These are phyloP conservation scores for Alloplasta piceator DNA, from an alignment of 2,888 invertebrate species.

Conservation along the genomic window DNA sequence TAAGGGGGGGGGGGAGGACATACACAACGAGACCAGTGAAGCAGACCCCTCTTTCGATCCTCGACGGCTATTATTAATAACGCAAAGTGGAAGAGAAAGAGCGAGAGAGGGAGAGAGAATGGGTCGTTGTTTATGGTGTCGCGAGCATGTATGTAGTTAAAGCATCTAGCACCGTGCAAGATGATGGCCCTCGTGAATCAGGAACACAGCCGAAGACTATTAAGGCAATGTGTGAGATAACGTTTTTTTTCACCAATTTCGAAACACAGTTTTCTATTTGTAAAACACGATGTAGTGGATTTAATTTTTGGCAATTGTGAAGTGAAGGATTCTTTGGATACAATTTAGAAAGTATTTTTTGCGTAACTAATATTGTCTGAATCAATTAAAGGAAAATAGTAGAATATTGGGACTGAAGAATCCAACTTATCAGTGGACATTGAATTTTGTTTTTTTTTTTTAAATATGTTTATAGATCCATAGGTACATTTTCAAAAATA, in stretches of 20 bases:
- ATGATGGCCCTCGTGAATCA: constrained; percentile 53
- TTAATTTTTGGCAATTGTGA: background rate
- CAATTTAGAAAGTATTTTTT: no score
- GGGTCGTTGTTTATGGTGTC: constrained; percentile 75
- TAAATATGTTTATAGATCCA: no score
- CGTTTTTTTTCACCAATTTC: constrained; percentile 29
- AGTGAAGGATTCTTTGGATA: no score
- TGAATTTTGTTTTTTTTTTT: no score
- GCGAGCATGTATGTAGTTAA: constrained; percentile 68
- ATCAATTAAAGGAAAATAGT: no score
- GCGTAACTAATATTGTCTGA: no score
- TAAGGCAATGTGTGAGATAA: constrained; percentile 39
- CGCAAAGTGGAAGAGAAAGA: constrained; percentile 66
- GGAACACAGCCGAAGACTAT: constrained; percentile 57
- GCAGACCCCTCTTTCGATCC: constrained; percentile 53
- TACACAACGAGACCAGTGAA: constrained; percentile 36
- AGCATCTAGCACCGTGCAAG: constrained; percentile 54
- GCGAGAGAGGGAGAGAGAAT: constrained; percentile 41
- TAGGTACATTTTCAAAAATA: no score
- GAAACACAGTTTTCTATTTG: constrained; percentile 6
- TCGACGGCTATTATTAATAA: constrained; percentile 77
- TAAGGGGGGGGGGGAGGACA: constrained; percentile 47
- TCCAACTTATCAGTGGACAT: no score
- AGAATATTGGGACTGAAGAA: no score
- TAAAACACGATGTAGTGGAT: background rate